Percentiles rank a stretch among this genome's conserved stretches.
phyloP scores from a whole-genome alignment of 2,797 vertebrate species.

The Prunella strophiata region DNA sequence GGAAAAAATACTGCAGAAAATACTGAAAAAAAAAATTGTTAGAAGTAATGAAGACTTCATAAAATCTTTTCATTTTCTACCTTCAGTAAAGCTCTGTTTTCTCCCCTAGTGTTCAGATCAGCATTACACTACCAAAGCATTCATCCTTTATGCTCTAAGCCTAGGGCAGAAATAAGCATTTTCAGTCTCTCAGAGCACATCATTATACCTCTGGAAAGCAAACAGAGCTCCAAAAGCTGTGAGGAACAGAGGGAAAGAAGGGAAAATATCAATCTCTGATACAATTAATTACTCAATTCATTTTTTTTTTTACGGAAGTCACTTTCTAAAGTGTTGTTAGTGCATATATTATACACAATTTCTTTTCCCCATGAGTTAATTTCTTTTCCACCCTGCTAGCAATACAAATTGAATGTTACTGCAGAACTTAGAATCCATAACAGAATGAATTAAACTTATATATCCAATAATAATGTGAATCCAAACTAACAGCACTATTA shows the following conservation, averaged over 20 bases:
- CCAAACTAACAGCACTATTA: background rate
- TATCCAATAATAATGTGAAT: background rate
- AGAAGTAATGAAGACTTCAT: background rate
- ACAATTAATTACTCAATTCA: background rate
- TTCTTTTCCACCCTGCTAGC: background rate
- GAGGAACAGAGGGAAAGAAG: background rate
- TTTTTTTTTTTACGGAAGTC: background rate
- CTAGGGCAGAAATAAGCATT: background rate
- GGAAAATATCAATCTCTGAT: background rate
- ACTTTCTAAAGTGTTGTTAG: background rate
- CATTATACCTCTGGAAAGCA: background rate
- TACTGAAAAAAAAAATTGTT: background rate
- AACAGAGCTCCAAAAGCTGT: background rate
- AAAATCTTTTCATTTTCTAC: background rate
- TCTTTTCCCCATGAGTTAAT: background rate
- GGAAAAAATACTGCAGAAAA: background rate
- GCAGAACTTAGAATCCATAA: background rate
- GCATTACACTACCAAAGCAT: background rate
- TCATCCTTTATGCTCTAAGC: background rate
- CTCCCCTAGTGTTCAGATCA: background rate
- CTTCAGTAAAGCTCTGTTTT: background rate
- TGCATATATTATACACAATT: background rate
- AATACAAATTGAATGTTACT: background rate
- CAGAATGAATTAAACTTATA: background rate
- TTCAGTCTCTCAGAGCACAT: background rate